These are phyloP conservation scores for Apaloderma vittatum DNA, from an alignment of 2,113 vertebrate genomes.

Conservation along the genomic window DNA sequence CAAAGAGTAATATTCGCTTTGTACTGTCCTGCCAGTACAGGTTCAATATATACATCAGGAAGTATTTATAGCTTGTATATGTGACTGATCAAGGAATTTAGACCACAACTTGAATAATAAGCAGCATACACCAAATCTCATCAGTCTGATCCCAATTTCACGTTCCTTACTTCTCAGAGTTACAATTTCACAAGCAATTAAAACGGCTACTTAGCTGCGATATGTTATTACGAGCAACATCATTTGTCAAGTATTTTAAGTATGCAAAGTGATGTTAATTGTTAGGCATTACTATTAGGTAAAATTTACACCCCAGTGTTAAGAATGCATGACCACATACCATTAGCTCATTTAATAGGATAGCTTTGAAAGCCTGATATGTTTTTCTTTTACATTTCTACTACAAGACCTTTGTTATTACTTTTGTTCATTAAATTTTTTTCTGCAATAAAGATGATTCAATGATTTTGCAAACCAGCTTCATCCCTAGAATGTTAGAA, in stretches of 20 bases:
- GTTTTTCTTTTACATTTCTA: not conserved
- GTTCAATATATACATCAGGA: not conserved
- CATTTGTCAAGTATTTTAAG: not conserved
- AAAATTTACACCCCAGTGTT: not conserved
- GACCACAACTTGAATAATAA: not conserved
- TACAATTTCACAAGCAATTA: slow-evolving; percentile 2
- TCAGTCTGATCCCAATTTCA: not conserved
- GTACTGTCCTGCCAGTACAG: not conserved
- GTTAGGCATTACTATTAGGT: not conserved
- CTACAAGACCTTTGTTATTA: not conserved
- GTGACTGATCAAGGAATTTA: not conserved
- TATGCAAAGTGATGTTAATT: slow-evolving; percentile 1
- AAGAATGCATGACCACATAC: not conserved
- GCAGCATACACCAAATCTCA: not conserved
- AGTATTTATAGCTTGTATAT: not conserved
- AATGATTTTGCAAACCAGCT: not conserved
- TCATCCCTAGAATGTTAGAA: not conserved
- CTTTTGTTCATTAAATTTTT: not conserved
- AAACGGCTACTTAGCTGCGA: slow-evolving; percentile 2
- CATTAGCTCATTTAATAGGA: not conserved
- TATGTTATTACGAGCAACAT: not conserved
- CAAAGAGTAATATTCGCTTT: not conserved
- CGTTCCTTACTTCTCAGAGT: not conserved
- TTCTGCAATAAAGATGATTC: not conserved
- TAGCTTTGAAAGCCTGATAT: not conserved